These are phyloP conservation scores for Speoplatyrhinus poulsoni DNA, from an alignment of 2,113 vertebrate species.

Conservation along the genomic window DNA sequence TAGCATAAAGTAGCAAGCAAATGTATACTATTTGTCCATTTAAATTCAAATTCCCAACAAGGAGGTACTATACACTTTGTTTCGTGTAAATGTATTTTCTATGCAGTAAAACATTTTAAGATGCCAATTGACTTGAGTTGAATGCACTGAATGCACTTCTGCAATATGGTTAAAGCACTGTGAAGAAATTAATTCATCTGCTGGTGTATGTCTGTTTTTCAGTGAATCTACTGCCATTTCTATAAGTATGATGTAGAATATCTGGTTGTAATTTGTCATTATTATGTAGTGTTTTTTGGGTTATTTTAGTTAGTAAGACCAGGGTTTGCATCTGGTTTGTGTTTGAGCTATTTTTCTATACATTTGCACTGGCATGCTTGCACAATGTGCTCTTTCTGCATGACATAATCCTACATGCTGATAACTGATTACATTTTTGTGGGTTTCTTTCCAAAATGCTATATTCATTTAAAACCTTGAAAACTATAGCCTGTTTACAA, in stretches of 20 bases:
- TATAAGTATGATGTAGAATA: conserved; percentile 15
- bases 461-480: background rate
- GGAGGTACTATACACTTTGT: no score
- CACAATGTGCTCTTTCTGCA: conserved; percentile 37
- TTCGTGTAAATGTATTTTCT: background rate
- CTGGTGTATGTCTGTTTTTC: conserved; percentile 2
- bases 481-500: conserved; percentile 4
- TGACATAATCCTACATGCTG: conserved; percentile 5
- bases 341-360: conserved; percentile 3
- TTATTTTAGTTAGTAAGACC: background rate
- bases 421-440: background rate
- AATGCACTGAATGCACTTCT: background rate
- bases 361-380: conserved; percentile 38
- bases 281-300: background rate
- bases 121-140: background rate
- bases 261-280: conserved; percentile 11
- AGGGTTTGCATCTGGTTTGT: background rate
- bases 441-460: background rate
- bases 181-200: background rate
- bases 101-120: background rate
- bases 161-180: conserved; percentile 14
- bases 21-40: no score
- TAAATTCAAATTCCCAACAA: no score
- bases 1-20: no score
- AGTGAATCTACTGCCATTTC: conserved; percentile 51